phyloP scores from a whole-genome alignment of 2,888 invertebrate genomes.

The Cantharis rufa region DNA sequence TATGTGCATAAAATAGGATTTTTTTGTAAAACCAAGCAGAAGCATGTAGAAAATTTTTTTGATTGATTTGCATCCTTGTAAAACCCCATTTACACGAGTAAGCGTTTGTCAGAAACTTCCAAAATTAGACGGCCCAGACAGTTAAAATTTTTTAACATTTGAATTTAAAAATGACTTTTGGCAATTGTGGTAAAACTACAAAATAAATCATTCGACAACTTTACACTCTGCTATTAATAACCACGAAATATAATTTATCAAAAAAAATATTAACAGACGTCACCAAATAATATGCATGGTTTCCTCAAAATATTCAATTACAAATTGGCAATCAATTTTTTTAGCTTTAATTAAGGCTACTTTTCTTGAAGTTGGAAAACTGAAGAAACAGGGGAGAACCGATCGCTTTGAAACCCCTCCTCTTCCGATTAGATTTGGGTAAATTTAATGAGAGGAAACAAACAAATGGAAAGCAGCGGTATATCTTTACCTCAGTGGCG shows the following conservation, averaged over 20 bases:
- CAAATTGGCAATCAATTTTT: neutral
- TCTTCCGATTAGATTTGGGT: no score
- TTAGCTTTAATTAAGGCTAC: no score
- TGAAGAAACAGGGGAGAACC: neutral
- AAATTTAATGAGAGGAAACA: no score
- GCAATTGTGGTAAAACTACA: neutral
- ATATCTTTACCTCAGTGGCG: no score
- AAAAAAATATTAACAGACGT: neutral
- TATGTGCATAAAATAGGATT: neutral
- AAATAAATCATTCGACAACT: constrained; percentile 1
- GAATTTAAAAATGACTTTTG: neutral
- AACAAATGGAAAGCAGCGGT: no score
- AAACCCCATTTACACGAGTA: neutral
- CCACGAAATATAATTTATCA: neutral
- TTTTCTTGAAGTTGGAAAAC: no score
- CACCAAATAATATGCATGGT: neutral
- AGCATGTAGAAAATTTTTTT: neutral
- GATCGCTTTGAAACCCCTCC: no score
- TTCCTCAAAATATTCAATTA: neutral
- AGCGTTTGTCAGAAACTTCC: neutral
- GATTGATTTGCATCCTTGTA: neutral
- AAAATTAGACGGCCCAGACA: neutral
- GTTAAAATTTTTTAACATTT: neutral
- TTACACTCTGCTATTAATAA: neutral
- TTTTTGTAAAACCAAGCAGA: neutral